Conservation (phyloP, 2,888 invertebrate species). For the Nymphalis c-album region DNA sequence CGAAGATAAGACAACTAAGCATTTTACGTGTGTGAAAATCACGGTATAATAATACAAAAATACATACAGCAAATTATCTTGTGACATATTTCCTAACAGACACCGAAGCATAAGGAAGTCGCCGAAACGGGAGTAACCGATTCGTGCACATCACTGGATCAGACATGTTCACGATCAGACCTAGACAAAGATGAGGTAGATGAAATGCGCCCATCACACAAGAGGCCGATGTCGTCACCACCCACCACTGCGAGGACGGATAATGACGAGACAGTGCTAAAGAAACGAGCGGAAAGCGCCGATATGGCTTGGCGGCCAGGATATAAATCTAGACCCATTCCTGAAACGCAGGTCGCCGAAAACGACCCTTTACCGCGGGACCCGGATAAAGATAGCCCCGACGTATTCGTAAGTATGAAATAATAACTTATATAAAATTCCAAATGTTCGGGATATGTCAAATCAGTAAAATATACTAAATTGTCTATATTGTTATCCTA, state of each 20-base stretch:
- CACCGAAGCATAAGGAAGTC: slow-evolving; percentile 56
- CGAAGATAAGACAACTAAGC: no score
- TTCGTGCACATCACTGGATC: slow-evolving; percentile 53
- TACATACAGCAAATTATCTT: neutral
- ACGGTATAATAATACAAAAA: no score
- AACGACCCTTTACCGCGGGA: slow-evolving; percentile 56
- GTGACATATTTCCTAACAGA: slow-evolving; percentile 45
- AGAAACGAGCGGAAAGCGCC: slow-evolving; percentile 50
- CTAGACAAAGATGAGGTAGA: slow-evolving; percentile 49
- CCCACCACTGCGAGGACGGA: slow-evolving; percentile 48
- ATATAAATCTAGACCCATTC: slow-evolving; percentile 65
- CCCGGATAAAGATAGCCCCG: slow-evolving; percentile 70
- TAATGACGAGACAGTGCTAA: slow-evolving; percentile 47
- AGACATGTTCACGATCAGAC: slow-evolving; percentile 50
- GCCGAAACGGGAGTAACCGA: slow-evolving; percentile 47
- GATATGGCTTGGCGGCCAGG: slow-evolving; percentile 50
- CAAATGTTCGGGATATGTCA: no score
- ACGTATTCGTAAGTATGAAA: slow-evolving; percentile 58
- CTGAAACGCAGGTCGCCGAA: slow-evolving; percentile 46
- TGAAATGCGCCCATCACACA: slow-evolving; percentile 45
- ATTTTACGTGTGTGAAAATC: no score
- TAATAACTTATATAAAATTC: no score
- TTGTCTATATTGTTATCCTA: no score
- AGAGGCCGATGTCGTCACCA: slow-evolving; percentile 44
- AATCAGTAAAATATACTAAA: no score